phyloP scores from a whole-genome alignment of 1,140 invertebrate genomes.

The Magallana ariakensis region DNA sequence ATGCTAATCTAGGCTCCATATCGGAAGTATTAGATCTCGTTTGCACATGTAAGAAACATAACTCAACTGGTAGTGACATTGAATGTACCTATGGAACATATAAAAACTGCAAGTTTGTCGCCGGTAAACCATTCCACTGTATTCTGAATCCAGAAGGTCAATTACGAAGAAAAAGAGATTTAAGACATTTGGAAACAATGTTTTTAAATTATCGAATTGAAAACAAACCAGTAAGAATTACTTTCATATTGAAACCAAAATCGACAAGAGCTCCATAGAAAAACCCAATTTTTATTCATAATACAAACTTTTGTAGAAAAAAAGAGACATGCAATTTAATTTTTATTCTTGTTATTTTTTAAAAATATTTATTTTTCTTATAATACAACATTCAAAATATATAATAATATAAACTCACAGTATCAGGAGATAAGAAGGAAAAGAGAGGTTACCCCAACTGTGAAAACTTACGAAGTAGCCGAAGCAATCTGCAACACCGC shows the following conservation, averaged over 20 bases:
- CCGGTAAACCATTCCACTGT: neutral
- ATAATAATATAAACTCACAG: no score
- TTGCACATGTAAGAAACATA: neutral
- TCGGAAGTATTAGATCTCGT: neutral
- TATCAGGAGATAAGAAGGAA: neutral
- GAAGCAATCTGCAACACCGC: neutral
- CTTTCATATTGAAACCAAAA: no score
- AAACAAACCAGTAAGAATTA: no score
- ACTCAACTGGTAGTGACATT: neutral
- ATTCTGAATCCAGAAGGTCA: neutral
- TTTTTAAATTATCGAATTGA: neutral
- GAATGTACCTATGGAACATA: neutral
- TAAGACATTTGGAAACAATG: neutral
- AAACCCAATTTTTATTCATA: no score
- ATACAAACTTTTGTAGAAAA: no score
- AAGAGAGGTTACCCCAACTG: neutral
- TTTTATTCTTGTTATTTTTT: no score
- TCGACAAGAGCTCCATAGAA: no score
- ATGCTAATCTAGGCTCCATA: neutral
- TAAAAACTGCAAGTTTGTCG: neutral
- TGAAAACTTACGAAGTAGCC: neutral
- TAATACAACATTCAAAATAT: no score
- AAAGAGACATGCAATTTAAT: no score
- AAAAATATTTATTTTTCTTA: no score
- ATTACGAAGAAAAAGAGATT: neutral